These are phyloP conservation scores for Labeo catla DNA, from an alignment of 2,113 vertebrate genomes.

Conservation along the genomic window DNA sequence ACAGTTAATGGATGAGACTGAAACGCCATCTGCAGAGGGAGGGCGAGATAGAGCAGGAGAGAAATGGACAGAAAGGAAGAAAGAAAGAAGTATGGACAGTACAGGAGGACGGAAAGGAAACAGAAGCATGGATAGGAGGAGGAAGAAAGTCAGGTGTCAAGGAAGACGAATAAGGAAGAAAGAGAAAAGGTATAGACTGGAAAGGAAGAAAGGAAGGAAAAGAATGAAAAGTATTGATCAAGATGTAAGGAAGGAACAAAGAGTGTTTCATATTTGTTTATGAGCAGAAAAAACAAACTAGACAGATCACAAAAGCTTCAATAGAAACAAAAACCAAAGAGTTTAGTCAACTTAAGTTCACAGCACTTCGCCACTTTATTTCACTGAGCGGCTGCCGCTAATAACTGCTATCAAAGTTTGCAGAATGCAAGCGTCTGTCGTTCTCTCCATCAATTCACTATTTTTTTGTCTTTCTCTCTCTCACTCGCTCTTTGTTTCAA, in stretches of 20 bases:
- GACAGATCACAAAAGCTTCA: background rate
- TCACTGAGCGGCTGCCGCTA: background rate
- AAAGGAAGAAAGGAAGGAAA: background rate
- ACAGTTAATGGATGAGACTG: slow-evolving; percentile 95
- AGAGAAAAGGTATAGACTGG: background rate
- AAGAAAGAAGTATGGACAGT: background rate
- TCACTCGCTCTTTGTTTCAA: slow-evolving; percentile 62
- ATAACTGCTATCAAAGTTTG: slow-evolving; percentile 20
- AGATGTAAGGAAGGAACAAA: background rate
- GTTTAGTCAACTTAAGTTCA: slow-evolving; percentile 3
- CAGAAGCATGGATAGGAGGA: background rate
- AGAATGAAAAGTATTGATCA: background rate
- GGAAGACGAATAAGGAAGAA: background rate
- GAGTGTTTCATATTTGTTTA: background rate
- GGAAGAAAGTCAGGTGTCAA: background rate
- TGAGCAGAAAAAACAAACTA: background rate
- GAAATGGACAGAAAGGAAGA: background rate
- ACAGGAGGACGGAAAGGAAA: background rate
- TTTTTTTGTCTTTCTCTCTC: slow-evolving; percentile 33
- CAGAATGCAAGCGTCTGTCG: slow-evolving; percentile 10
- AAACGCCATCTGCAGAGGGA: slow-evolving; percentile 44
- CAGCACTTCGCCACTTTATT: slow-evolving; percentile 21
- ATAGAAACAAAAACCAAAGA: slow-evolving; percentile 11
- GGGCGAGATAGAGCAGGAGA: slow-evolving; percentile 6
- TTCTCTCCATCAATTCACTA: slow-evolving; percentile 30